phyloP scores from a whole-genome alignment of 2,113 vertebrate species.

The Melanerpes formicivorus region DNA sequence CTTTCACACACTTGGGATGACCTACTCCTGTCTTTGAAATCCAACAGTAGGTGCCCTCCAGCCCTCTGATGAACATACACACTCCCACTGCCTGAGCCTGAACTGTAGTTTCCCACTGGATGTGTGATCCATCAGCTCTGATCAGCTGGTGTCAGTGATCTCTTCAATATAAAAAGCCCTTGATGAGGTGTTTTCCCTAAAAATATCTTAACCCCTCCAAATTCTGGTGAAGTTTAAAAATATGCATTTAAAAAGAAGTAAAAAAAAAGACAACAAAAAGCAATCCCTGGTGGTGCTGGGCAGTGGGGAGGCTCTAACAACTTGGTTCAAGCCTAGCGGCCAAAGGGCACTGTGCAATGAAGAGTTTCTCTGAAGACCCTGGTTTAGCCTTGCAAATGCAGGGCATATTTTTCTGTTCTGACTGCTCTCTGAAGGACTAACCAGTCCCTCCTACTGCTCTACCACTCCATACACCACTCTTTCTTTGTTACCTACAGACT shows the following conservation, averaged over 20 bases:
- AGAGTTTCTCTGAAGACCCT: not conserved
- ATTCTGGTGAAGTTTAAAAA: not conserved
- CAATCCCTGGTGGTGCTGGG: not conserved
- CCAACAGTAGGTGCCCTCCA: not conserved
- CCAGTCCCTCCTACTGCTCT: not conserved
- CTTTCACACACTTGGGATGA: not conserved
- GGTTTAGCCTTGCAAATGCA: not conserved
- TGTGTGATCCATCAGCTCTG: not conserved
- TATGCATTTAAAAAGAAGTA: not conserved
- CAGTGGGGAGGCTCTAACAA: not conserved
- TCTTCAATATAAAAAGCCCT: not conserved
- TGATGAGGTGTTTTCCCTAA: not conserved
- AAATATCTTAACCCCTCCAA: not conserved
- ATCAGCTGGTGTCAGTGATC: not conserved
- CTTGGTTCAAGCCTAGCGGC: not conserved
- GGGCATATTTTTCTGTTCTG: not conserved
- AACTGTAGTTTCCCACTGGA: not conserved
- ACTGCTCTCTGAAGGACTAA: not conserved
- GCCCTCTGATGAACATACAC: not conserved
- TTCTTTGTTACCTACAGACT: not conserved
- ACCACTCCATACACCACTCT: not conserved
- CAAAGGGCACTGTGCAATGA: not conserved
- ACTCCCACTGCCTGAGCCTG: not conserved
- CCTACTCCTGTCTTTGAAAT: not conserved
- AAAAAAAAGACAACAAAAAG: not conserved